Conservation (phyloP, 2,888 invertebrate species). For the Oxyteleia sp. region DNA sequence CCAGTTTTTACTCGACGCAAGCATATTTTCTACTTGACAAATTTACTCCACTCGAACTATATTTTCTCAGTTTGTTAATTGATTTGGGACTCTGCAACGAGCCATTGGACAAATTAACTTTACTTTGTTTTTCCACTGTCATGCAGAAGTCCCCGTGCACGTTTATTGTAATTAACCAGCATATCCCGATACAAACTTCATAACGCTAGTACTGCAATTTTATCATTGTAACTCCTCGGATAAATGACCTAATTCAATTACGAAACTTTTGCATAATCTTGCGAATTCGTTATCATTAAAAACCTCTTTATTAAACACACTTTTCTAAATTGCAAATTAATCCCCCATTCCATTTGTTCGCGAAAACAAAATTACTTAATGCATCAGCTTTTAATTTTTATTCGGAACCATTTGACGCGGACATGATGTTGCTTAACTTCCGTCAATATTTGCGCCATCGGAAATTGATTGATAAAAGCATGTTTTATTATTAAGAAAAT, state of each 20-base stretch:
- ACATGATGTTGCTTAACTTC: no score
- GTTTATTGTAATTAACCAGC: conserved; percentile 37
- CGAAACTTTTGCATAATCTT: no score
- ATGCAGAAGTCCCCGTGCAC: conserved; percentile 13
- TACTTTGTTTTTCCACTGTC: conserved; percentile 36
- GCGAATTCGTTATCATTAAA: no score
- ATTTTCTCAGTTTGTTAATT: conserved; percentile 14
- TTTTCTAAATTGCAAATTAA: no score
- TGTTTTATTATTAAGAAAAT: conserved; percentile 33
- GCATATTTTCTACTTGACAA: no score
- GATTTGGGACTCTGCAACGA: conserved; percentile 26
- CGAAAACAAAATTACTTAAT: no score
- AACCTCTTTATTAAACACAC: no score
- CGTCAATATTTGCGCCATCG: conserved; percentile 24
- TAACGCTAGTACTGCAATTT: conserved; percentile 15
- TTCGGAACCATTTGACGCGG: no score
- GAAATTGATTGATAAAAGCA: conserved; percentile 21
- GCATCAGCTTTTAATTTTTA: no score
- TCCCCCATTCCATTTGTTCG: no score
- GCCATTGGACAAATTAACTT: conserved; percentile 17
- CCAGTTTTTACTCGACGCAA: no score
- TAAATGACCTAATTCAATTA: conserved; percentile 49
- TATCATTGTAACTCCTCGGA: conserved; percentile 12
- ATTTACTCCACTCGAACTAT: no score
- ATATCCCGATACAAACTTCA: conserved; percentile 40